These are phyloP conservation scores for Dasyornis broadbenti DNA, from an alignment of 2,113 vertebrate species.

Conservation along the genomic window DNA sequence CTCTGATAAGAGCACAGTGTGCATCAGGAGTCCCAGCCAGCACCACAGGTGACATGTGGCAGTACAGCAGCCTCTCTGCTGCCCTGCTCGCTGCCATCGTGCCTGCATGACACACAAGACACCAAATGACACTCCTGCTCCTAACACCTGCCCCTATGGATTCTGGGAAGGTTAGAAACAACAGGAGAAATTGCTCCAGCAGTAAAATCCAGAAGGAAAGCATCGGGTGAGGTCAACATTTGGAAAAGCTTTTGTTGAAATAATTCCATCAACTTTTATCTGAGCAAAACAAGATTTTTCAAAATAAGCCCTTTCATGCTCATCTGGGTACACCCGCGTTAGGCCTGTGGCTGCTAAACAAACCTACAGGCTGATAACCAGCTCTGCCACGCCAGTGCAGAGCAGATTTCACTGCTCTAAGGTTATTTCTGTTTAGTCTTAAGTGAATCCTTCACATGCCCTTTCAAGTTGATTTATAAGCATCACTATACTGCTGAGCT, in stretches of 20 bases:
- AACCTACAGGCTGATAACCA: neutral
- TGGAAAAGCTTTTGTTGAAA: neutral
- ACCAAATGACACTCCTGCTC: neutral
- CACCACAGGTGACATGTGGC: neutral
- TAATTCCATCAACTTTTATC: neutral
- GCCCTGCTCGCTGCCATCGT: neutral
- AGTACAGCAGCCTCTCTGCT: neutral
- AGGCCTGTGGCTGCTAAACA: neutral
- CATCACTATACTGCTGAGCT: neutral
- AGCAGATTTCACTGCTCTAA: neutral
- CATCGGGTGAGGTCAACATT: neutral
- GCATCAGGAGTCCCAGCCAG: neutral
- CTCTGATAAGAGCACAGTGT: neutral
- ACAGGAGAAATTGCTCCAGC: neutral
- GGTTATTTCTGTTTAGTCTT: constrained; percentile 44
- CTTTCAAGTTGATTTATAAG: constrained; percentile 36
- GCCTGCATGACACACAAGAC: neutral
- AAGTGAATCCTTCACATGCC: constrained; percentile 32
- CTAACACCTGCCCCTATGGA: neutral
- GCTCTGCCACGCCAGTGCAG: neutral
- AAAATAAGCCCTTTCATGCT: neutral
- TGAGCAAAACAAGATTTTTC: neutral
- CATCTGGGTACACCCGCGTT: neutral
- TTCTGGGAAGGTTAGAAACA: neutral
- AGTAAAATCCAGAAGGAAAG: neutral